Evolutionary conservation across 2,888 invertebrate genomes (phyloP).

Genomic region (Leucophenga montana): DNA sequence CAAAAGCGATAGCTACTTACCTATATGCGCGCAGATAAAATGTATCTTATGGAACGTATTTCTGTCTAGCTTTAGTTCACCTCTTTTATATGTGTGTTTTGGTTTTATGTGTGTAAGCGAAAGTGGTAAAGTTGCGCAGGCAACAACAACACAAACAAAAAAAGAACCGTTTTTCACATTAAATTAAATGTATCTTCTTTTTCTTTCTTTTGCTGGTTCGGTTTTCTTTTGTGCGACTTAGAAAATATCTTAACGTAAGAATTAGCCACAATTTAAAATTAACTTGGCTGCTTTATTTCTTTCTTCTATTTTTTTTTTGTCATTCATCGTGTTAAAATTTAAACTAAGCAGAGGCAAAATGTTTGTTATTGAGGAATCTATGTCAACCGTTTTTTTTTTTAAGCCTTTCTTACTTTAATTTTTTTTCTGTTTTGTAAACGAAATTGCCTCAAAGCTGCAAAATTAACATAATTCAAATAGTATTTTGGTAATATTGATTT

Average conservation of each 20-base stretch:
- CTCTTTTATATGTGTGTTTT: too few species aligned
- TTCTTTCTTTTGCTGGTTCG: background rate
- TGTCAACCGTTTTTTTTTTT: conserved; percentile 48
- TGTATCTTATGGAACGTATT: too few species aligned
- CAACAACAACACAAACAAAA: conserved; percentile 33
- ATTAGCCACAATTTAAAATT: conserved; percentile 25
- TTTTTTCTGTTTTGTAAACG: background rate
- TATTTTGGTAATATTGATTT: background rate
- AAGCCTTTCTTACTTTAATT: conserved; percentile 15
- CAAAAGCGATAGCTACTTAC: background rate
- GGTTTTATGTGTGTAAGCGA: conserved; percentile 31
- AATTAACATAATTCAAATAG: background rate
- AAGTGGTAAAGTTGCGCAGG: conserved; percentile 34
- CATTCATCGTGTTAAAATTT: too few species aligned
- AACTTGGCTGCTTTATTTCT: background rate
- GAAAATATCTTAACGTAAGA: conserved; percentile 13
- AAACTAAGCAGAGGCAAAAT: background rate
- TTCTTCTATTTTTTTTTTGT: background rate
- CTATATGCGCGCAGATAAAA: too few species aligned
- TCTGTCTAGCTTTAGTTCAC: too few species aligned
- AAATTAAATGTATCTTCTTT: conserved; percentile 43
- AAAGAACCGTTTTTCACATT: conserved; percentile 62
- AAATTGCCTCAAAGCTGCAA: background rate
- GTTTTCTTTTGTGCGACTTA: conserved; percentile 28
- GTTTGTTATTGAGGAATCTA: conserved; percentile 33